A percentile compares a stretch with the other conserved stretches of the same genome.
Conservation (phyloP, 1,140 invertebrate species). For the Achroia grisella region DNA sequence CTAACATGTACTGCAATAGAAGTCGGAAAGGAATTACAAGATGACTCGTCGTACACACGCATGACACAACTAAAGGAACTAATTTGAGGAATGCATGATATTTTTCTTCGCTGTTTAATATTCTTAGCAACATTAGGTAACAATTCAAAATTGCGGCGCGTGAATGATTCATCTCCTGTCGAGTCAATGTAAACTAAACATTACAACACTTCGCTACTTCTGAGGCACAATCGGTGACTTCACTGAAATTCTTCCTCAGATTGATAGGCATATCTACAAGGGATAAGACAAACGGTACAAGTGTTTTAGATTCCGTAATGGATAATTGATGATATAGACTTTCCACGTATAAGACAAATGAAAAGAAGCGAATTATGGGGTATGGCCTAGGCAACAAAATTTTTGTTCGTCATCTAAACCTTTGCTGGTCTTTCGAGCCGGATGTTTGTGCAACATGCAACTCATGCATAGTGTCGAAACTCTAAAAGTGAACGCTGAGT, state of each 20-base stretch:
- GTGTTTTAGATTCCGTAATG: too few species aligned
- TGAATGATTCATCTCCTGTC: background rate
- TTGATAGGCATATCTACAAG: too few species aligned
- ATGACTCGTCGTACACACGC: too few species aligned
- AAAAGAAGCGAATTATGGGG: slow-evolving; percentile 5
- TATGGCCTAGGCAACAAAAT: slow-evolving; percentile 2
- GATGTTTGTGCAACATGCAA: slow-evolving; percentile 63
- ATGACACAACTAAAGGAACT: too few species aligned
- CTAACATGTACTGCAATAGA: too few species aligned
- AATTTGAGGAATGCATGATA: slow-evolving; percentile 6
- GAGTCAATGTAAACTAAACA: too few species aligned
- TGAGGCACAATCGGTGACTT: too few species aligned
- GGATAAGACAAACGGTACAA: too few species aligned
- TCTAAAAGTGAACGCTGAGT: slow-evolving; percentile 59
- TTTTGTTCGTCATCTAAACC: slow-evolving; percentile 12
- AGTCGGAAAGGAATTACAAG: too few species aligned
- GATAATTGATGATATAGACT: slow-evolving; percentile 3
- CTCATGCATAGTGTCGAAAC: slow-evolving; percentile 59
- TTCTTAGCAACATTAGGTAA: background rate
- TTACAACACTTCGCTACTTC: too few species aligned
- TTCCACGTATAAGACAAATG: slow-evolving; percentile 5
- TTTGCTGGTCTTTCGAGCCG: slow-evolving; percentile 34
- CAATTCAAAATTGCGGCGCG: background rate
- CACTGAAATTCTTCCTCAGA: too few species aligned
- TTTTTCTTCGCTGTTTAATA: slow-evolving; percentile 6